These are phyloP conservation scores for Sphaerodactylus townsendi DNA, from an alignment of 2,113 vertebrate genomes.

Conservation along the genomic window DNA sequence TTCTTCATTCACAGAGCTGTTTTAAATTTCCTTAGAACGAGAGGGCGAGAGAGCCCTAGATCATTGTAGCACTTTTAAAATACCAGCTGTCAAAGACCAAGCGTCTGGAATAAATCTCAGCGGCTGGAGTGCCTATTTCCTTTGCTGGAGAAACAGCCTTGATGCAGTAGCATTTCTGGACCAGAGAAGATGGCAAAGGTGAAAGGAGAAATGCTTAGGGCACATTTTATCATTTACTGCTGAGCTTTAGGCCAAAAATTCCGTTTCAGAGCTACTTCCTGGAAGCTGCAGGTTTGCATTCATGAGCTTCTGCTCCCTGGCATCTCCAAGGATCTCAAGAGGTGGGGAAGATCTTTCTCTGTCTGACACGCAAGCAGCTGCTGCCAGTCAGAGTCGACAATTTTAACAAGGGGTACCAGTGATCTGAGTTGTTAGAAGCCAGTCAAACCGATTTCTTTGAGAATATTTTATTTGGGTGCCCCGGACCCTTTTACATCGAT, in stretches of 20 bases:
- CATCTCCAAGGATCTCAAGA: no score
- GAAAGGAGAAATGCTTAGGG: not conserved
- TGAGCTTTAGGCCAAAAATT: not conserved
- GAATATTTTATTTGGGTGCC: slow-evolving; percentile 28
- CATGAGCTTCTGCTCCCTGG: not conserved
- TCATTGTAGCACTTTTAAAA: slow-evolving; percentile 46
- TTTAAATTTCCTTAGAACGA: slow-evolving; percentile 28
- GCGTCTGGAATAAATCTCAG: slow-evolving; percentile 35
- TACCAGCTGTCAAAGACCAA: slow-evolving; percentile 63
- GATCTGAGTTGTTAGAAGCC: no score
- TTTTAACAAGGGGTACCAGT: no score
- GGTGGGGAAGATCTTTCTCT: no score
- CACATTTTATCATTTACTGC: not conserved
- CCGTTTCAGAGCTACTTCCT: not conserved
- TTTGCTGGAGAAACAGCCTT: slow-evolving; percentile 20
- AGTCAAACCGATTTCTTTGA: no score
- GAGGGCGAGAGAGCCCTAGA: not conserved
- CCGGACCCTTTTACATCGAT: not conserved
- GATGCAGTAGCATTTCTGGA: slow-evolving; percentile 35
- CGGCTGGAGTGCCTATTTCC: not conserved
- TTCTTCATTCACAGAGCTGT: slow-evolving; percentile 21
- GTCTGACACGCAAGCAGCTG: no score
- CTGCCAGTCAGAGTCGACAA: no score
- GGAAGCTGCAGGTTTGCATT: not conserved
- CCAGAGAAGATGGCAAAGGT: not conserved